These are phyloP conservation scores for Cichladusa arquata DNA, from an alignment of 2,113 vertebrate genomes.

Conservation along the genomic window DNA sequence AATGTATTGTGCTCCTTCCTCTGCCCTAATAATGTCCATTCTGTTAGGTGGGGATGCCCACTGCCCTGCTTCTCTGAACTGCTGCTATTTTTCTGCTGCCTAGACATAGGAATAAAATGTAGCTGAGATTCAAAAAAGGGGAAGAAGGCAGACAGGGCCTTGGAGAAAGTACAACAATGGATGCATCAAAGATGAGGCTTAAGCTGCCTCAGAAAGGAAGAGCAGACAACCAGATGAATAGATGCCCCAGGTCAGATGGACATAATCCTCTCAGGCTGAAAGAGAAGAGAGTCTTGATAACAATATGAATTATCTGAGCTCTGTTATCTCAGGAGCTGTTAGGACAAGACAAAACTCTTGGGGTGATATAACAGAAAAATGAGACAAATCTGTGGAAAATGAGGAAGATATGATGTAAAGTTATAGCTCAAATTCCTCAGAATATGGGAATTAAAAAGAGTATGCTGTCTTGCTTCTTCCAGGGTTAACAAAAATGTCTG, in stretches of 20 bases:
- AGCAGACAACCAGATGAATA: background rate
- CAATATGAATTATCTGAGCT: background rate
- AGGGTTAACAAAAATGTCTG: background rate
- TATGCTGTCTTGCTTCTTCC: background rate
- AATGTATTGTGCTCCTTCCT: background rate
- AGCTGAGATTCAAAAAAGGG: background rate
- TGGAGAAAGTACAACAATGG: background rate
- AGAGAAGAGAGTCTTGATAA: background rate
- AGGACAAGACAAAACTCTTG: background rate
- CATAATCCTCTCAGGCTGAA: background rate
- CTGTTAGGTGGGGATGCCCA: background rate
- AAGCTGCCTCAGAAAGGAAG: background rate
- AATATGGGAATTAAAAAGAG: background rate
- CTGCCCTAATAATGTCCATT: background rate
- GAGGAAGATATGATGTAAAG: background rate
- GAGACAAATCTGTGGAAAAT: background rate
- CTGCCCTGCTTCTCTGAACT: background rate
- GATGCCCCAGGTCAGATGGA: background rate
- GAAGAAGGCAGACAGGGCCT: background rate
- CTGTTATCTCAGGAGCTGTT: background rate
- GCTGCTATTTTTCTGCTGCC: background rate
- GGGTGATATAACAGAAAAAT: background rate
- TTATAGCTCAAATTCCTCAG: background rate
- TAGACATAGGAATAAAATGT: background rate
- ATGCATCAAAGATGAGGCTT: background rate